A percentile compares a stretch with the other conserved stretches of the same genome.
Evolutionary conservation across 2,888 invertebrate genomes (phyloP).

Genomic region (Argyresthia goedartella): DNA sequence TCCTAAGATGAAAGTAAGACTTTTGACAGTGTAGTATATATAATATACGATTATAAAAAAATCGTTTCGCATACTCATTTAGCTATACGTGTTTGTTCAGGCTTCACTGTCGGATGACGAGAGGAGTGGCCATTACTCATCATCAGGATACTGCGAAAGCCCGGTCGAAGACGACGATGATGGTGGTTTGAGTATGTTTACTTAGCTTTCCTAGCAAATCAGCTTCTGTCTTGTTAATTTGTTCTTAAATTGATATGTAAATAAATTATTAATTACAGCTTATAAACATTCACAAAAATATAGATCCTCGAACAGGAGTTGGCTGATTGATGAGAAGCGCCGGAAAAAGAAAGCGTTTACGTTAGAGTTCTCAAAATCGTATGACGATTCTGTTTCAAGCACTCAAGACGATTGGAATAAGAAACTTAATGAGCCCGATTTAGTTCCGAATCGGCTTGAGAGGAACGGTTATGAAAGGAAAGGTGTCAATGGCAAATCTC

Average conservation of each 20-base stretch:
- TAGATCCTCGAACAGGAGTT: conserved; percentile 53
- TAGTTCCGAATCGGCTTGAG: conserved; percentile 38
- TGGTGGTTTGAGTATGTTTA: conserved; percentile 56
- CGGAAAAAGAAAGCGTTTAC: conserved; percentile 82
- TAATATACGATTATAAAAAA: not conserved
- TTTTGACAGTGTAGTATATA: not conserved
- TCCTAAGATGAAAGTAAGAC: conserved; percentile 53
- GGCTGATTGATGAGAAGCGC: conserved; percentile 79
- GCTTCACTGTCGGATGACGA: conserved; percentile 78
- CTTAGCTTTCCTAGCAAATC: not conserved
- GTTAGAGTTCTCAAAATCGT: conserved; percentile 77
- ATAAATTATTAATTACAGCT: conserved; percentile 25
- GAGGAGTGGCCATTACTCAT: conserved; percentile 78
- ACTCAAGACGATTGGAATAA: conserved; percentile 61
- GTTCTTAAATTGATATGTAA: not conserved
- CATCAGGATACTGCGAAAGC: conserved; percentile 82
- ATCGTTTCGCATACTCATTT: no score
- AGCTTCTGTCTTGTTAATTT: not conserved
- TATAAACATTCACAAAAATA: conserved; percentile 66
- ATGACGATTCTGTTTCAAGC: conserved; percentile 67
- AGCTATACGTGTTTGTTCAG: conserved; percentile 23
- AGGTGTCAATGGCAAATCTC: conserved; percentile 37
- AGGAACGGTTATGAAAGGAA: conserved; percentile 28
- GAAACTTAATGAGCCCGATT: conserved; percentile 41
- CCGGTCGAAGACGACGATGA: conserved; percentile 77